Percentiles rank a stretch among this genome's conserved stretches.
These are phyloP conservation scores for Pollicipes pollicipes DNA, from an alignment of 1,140 invertebrate genomes.

Conservation along the genomic window DNA sequence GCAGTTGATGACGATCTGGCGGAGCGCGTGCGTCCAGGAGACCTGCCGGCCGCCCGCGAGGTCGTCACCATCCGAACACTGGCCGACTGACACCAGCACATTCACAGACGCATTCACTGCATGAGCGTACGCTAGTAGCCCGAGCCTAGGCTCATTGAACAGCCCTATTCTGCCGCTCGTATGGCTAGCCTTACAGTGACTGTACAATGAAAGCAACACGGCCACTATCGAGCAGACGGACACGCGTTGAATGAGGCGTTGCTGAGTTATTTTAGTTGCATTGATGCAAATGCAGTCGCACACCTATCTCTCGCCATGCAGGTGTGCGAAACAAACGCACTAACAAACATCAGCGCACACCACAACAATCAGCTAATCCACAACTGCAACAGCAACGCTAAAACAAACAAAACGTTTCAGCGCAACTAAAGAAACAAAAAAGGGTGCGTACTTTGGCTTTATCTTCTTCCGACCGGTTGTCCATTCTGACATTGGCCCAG, in stretches of 20 bases:
- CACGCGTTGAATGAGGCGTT: no score
- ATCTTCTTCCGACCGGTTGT: slow-evolving; percentile 83
- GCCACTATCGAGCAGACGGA: no score
- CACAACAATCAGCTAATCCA: not conserved
- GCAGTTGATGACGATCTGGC: slow-evolving; percentile 94
- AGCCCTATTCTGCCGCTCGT: no score
- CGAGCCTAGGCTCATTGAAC: not conserved
- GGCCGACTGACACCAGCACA: no score
- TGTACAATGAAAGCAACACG: not conserved
- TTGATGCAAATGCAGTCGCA: not conserved
- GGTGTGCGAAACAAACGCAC: not conserved
- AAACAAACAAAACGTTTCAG: not conserved
- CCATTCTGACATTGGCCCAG: slow-evolving; percentile 95
- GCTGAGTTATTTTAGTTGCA: not conserved
- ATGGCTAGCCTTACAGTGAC: no score
- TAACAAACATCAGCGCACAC: not conserved
- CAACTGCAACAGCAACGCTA: not conserved
- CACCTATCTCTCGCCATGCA: not conserved
- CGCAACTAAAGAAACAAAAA: slow-evolving; percentile 1
- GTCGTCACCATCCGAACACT: no score
- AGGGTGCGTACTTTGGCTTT: slow-evolving; percentile 67
- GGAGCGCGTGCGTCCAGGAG: slow-evolving; percentile 92
- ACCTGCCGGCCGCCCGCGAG: slow-evolving; percentile 50
- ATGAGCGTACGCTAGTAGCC: slow-evolving; percentile 5
- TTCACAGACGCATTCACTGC: slow-evolving; percentile 8